Conservation (phyloP, 92 coral and sea anemone genomes). For the Zoanthus gigantus region DNA sequence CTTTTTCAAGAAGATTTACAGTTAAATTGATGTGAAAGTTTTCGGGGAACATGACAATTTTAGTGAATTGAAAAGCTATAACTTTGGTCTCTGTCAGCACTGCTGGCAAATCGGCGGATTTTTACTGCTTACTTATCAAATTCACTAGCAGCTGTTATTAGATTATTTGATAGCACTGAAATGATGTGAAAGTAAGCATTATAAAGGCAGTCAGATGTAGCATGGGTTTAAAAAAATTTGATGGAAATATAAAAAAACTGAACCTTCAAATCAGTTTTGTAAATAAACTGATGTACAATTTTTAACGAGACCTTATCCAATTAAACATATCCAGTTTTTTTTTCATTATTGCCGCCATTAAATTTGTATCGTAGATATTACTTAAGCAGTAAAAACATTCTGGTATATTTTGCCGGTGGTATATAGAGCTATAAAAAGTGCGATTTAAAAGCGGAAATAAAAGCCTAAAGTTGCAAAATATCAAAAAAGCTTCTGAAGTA, state of each 20-base stretch:
- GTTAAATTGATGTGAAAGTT: no score
- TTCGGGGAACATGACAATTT: background rate
- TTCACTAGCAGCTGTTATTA: conserved; percentile 12
- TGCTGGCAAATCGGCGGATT: background rate
- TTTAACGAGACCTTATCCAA: no score
- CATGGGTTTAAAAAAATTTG: background rate
- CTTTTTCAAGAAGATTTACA: background rate
- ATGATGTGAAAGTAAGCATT: background rate
- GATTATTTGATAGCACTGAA: background rate
- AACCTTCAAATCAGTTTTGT: background rate
- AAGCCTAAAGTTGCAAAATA: no score
- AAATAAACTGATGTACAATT: background rate
- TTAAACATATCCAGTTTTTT: no score
- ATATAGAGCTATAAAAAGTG: no score
- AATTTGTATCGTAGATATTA: no score
- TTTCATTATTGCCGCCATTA: no score
- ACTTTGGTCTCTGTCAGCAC: background rate
- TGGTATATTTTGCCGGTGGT: no score
- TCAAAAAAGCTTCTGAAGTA: background rate
- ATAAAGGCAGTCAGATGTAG: background rate
- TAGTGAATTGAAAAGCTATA: background rate
- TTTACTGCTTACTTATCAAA: conserved; percentile 3
- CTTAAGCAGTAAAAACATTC: no score
- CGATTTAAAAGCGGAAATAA: no score
- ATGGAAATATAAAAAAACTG: background rate